phyloP scores from a whole-genome alignment of 2,113 vertebrate genomes.

The Actenoides hombroni region DNA sequence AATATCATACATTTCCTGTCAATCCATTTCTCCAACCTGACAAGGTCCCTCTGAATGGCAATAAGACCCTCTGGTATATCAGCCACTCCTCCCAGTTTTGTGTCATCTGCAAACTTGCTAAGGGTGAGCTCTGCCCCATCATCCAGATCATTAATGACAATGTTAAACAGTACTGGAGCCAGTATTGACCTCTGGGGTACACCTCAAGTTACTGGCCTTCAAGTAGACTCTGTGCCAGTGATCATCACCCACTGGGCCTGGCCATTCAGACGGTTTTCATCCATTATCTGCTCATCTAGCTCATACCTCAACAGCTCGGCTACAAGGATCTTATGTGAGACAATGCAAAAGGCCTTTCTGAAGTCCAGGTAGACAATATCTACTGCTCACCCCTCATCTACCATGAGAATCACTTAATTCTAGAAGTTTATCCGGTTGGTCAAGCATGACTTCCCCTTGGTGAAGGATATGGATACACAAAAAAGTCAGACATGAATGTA shows the following conservation, averaged over 20 bases:
- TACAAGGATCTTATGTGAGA: background rate
- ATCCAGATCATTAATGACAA: too few species aligned
- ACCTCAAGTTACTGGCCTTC: background rate
- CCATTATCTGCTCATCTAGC: background rate
- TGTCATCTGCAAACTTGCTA: background rate
- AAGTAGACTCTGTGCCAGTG: background rate
- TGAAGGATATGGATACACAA: background rate
- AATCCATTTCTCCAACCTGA: background rate
- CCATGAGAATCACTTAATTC: background rate
- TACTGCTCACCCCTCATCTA: background rate
- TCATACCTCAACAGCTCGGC: background rate
- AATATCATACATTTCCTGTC: background rate
- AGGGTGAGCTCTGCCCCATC: background rate
- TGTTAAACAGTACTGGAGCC: too few species aligned
- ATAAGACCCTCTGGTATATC: background rate
- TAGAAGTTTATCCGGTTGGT: background rate
- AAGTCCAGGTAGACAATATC: background rate
- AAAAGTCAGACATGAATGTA: rapidly evolving
- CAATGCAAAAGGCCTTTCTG: background rate
- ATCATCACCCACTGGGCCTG: background rate
- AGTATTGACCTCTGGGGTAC: background rate
- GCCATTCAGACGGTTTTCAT: background rate
- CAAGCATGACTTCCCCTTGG: background rate
- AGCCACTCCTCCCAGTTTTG: background rate
- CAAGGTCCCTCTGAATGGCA: background rate